phyloP scores from a whole-genome alignment of 37 sponge, comb jelly and placozoan species.

The Eunapius fragilis region DNA sequence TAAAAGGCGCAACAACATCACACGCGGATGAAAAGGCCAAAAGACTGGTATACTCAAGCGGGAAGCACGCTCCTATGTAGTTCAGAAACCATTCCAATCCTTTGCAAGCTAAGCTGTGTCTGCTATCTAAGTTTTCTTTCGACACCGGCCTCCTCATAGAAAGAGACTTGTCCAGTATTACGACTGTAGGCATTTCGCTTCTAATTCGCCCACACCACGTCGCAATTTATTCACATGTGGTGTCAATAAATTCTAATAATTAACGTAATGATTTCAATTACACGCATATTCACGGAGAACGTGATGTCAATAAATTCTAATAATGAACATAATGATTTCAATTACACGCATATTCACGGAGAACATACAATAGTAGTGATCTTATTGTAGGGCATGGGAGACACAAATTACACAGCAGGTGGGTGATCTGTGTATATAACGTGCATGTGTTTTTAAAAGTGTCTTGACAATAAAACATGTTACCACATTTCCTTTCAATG shows the following conservation, averaged over 20 bases:
- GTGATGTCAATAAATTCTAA: background rate
- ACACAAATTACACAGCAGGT: background rate
- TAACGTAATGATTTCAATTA: background rate
- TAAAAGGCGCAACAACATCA: conserved; percentile 67
- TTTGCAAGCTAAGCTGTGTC: conserved; percentile 51
- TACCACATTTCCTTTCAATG: background rate
- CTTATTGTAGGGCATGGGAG: background rate
- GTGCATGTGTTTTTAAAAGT: background rate
- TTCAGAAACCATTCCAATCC: conserved; percentile 70
- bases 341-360: background rate
- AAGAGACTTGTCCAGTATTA: conserved; percentile 83
- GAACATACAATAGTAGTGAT: background rate
- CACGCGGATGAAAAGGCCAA: conserved; percentile 75
- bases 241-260: background rate
- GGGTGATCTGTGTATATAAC: background rate
- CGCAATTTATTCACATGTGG: background rate
- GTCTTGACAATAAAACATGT: background rate
- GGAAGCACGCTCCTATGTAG: conserved; percentile 44
- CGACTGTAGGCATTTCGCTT: conserved; percentile 83
- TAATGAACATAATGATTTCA: background rate
- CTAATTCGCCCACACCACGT: background rate
- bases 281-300: background rate
- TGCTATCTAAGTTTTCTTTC: background rate
- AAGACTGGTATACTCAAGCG: conserved; percentile 65
- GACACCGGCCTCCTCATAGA: conserved; percentile 81